Percentiles rank a stretch among this genome's conserved stretches.
These are phyloP conservation scores for Microchrysa polita DNA, from an alignment of 2,888 invertebrate species.

Conservation along the genomic window DNA sequence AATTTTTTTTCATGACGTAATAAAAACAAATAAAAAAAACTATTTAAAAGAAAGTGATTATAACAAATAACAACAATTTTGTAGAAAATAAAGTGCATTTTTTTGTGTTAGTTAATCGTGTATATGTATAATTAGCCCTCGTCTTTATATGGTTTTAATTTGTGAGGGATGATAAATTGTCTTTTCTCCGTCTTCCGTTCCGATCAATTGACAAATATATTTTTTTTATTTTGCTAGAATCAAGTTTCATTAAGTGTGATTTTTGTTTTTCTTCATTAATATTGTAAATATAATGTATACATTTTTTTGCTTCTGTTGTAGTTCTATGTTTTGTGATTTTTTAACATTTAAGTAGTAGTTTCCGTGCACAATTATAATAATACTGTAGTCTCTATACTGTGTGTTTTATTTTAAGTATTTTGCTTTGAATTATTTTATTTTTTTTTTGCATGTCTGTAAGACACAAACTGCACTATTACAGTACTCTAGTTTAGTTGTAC, in stretches of 20 bases:
- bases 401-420: constrained; percentile 23
- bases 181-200: too few relatives aligned
- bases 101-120: too few relatives aligned
- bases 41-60: neutral
- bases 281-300: neutral
- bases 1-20: neutral
- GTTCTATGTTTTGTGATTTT: neutral
- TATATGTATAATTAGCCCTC: too few relatives aligned
- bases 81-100: too few relatives aligned
- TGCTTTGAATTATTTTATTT: too few relatives aligned
- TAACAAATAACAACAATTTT: constrained; percentile 9
- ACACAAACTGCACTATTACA: constrained; percentile 26
- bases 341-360: constrained; percentile 20
- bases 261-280: neutral
- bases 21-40: constrained; percentile 1
- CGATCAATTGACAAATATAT: neutral
- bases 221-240: neutral
- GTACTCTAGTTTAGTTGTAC: constrained; percentile 3
- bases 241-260: neutral
- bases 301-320: too few relatives aligned
- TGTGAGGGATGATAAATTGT: too few relatives aligned
- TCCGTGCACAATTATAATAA: constrained; percentile 35
- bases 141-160: too few relatives aligned
- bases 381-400: constrained; percentile 40
- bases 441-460: neutral